phyloP scores from a whole-genome alignment of 2,888 invertebrate species.

The Volucella zonaria region DNA sequence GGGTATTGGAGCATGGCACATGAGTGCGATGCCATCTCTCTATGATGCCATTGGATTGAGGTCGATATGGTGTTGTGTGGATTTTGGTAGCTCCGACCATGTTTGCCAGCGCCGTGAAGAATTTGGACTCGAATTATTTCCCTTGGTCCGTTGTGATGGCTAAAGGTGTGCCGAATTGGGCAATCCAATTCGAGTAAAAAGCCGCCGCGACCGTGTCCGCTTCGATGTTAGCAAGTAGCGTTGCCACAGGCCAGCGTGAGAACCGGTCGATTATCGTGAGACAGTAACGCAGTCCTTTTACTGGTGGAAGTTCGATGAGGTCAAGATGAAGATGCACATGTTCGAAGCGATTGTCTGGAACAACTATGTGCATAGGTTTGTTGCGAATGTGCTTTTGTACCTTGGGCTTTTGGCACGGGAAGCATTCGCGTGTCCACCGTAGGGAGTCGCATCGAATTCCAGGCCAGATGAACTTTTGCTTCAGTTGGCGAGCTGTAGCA shows the following conservation, averaged over 20 bases:
- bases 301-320: slow-evolving; percentile 72
- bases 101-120: slow-evolving; percentile 76
- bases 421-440: too few relatives aligned
- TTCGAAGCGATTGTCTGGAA: slow-evolving; percentile 74
- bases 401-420: slow-evolving; percentile 29
- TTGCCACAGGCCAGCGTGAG: slow-evolving; percentile 75
- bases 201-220: slow-evolving; percentile 74
- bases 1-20: slow-evolving; percentile 69
- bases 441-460: too few relatives aligned
- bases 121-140: slow-evolving; percentile 77
- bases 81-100: slow-evolving; percentile 75
- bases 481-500: too few relatives aligned
- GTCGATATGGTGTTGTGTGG: slow-evolving; percentile 78
- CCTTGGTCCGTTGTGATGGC: slow-evolving; percentile 78
- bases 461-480: too few relatives aligned
- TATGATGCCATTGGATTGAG: slow-evolving; percentile 80
- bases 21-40: slow-evolving; percentile 80
- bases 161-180: slow-evolving; percentile 80
- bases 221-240: slow-evolving; percentile 74
- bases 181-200: slow-evolving; percentile 78
- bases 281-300: slow-evolving; percentile 77
- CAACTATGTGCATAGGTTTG: slow-evolving; percentile 19
- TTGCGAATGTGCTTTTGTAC: slow-evolving; percentile 26
- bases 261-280: slow-evolving; percentile 74
- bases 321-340: slow-evolving; percentile 82